Percentiles rank a stretch among this genome's conserved stretches.
These are phyloP conservation scores for Nomada ruficornis DNA, from an alignment of 2,888 invertebrate species.

Conservation along the genomic window DNA sequence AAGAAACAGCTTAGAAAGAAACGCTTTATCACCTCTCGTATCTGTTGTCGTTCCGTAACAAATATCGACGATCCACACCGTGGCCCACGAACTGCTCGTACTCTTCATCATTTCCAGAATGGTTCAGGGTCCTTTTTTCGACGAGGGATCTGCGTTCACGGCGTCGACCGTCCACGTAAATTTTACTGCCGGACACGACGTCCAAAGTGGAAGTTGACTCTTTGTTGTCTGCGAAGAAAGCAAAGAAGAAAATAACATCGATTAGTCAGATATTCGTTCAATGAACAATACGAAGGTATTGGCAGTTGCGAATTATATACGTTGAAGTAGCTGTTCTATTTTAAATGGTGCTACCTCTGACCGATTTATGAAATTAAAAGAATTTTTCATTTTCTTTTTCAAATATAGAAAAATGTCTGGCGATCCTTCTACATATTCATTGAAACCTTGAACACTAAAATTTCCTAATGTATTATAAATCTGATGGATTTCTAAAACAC, in stretches of 20 bases:
- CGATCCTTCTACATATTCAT: too few species aligned
- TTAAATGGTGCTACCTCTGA: too few species aligned
- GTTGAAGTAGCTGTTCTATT: too few species aligned
- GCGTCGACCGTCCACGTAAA: slow-evolving; percentile 70
- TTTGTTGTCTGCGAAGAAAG: slow-evolving; percentile 71
- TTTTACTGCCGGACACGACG: slow-evolving; percentile 66
- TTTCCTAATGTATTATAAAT: neutral
- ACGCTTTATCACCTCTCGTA: slow-evolving; percentile 56
- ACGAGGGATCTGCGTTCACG: slow-evolving; percentile 75
- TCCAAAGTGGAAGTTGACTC: slow-evolving; percentile 67
- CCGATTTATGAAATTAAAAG: too few species aligned
- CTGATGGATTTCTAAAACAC: too few species aligned
- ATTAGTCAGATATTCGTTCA: neutral
- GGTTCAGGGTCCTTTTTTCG: slow-evolving; percentile 67
- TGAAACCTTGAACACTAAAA: too few species aligned
- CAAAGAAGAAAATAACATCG: neutral
- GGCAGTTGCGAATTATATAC: too few species aligned
- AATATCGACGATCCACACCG: slow-evolving; percentile 46
- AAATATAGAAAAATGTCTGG: too few species aligned
- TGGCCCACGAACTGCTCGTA: slow-evolving; percentile 65
- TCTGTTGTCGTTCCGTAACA: slow-evolving; percentile 51
- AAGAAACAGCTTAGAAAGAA: slow-evolving; percentile 11
- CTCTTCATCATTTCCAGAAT: slow-evolving; percentile 40
- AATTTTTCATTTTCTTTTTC: too few species aligned
- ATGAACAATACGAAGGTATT: too few species aligned